phyloP scores from a whole-genome alignment of 2,113 vertebrate species.

The Tetrax tetrax region DNA sequence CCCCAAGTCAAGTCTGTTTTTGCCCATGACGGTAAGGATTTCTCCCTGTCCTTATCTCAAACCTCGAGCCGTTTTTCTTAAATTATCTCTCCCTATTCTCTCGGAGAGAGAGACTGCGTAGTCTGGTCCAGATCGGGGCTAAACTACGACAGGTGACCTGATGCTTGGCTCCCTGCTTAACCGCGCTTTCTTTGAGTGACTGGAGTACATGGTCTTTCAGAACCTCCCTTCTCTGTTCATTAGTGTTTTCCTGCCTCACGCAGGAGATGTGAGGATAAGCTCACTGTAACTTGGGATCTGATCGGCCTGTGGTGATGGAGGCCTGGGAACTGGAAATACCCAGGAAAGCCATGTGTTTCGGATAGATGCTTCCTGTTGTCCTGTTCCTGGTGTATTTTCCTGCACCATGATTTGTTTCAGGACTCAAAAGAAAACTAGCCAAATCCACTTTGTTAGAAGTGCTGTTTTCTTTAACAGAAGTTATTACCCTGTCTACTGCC shows the following conservation, averaged over 20 bases:
- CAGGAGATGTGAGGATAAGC: not conserved
- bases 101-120: no score
- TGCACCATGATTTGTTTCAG: not conserved
- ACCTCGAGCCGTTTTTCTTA: no score
- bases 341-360: not conserved
- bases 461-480: not conserved
- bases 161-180: not conserved
- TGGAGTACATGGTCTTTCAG: fast-evolving
- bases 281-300: not conserved
- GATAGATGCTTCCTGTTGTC: not conserved
- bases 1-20: no score
- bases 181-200: no score
- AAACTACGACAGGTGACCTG: no score
- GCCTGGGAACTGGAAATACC: not conserved
- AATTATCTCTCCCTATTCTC: no score
- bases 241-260: not conserved
- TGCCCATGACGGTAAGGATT: no score
- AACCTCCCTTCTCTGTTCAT: not conserved
- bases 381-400: not conserved
- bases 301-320: not conserved
- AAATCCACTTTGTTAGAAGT: not conserved
- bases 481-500: not conserved
- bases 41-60: no score
- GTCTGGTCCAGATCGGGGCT: no score
- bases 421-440: not conserved